Conservation (phyloP, 2,113 vertebrate species). For the Tetrax tetrax region DNA sequence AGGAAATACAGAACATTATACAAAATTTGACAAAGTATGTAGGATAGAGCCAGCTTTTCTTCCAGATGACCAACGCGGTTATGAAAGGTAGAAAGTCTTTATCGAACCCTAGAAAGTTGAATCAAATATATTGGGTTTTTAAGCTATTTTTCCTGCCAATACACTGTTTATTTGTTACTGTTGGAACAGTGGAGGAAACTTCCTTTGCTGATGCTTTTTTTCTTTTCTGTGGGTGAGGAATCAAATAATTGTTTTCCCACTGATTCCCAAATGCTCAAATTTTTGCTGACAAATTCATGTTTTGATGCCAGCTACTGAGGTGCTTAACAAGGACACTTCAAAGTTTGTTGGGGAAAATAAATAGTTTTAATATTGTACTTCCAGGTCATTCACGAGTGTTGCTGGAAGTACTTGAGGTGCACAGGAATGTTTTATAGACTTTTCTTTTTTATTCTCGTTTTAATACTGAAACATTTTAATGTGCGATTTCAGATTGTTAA, state of each 20-base stretch:
- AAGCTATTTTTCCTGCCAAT: background rate
- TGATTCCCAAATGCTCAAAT: background rate
- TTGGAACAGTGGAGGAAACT: background rate
- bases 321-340: background rate
- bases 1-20: background rate
- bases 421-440: background rate
- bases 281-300: background rate
- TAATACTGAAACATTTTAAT: background rate
- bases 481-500: background rate
- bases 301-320: background rate
- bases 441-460: background rate
- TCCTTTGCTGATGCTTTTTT: background rate
- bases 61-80: background rate
- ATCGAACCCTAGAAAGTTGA: background rate
- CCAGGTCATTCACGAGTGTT: background rate
- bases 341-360: background rate
- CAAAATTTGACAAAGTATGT: background rate
- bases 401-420: background rate
- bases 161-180: background rate
- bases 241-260: background rate
- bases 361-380: background rate
- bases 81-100: background rate
- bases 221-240: background rate
- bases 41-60: background rate
- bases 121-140: background rate